Base-by-base conservation (phyloP, 2,797 vertebrate genomes). In the Trachops cirrhosus region DNA sequence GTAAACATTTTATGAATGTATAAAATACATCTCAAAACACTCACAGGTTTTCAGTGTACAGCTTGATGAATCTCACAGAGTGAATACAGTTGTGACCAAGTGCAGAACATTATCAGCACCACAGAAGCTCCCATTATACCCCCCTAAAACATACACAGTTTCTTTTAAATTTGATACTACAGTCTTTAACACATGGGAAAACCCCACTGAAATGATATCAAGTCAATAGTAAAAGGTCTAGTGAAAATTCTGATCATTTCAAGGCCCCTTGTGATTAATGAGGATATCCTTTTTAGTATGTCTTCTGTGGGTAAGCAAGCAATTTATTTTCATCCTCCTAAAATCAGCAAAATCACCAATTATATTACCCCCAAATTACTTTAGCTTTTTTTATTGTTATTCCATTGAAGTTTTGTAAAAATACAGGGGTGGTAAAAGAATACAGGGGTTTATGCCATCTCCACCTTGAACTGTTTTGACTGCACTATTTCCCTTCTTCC, bases 141-240 rank as follows among this genome's bases (percentile, higher is more conserved):
- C 64, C 9, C 52, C 52, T 54, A 10, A 96, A 82, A 80, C 12
- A 78, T 4, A 15, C 2, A 50, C 24, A 19, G 2, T 50, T 57
- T 39, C 5, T 44, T 19, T 62, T 89, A 54, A 68, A 32, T 82
- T 95, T 94, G 12, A 84, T 6, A 29, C 0, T 41, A 70, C 18
- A 79, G 48, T 71, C 59, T 89, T 92, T 34, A 84, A 75, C 7
- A 71, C 75, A 74, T 44, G 5, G 19, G 9, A 70, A 90, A 75
- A 64, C n/a, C 44, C 80, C 90, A 89, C 68, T 59, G 37, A 77
- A 75, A n/a, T 88, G 52, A 59, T 67, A 59, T 29, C 82, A 79
- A 68, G 96, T 84, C 94, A 95, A 90, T 79, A 96, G 93, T 94
- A 91, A 94, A 97, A 95, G n/a, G 22, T 78, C 46, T 96, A 77